Base-by-base conservation (phyloP, 1,140 invertebrate species). In the Plectrocnemia conspersa region DNA sequence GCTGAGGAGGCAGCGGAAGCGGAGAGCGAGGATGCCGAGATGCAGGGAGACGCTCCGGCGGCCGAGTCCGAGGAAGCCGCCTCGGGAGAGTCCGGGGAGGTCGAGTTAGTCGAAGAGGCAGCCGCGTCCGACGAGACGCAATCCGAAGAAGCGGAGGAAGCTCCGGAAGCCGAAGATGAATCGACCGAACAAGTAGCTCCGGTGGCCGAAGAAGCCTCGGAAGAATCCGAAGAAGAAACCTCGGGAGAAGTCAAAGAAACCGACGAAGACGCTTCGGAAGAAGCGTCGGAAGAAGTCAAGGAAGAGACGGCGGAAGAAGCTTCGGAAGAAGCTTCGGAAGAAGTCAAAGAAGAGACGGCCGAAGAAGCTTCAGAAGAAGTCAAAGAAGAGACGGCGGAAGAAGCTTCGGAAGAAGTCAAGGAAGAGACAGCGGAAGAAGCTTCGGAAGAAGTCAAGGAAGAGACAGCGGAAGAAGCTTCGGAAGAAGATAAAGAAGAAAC, bases 141-240 rank as follows among this genome's bases (percentile, higher is more conserved):
- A n/a, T n/a, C n/a, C n/a, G 72, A 74, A 74, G 66, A 67, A 64
- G 70, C 65, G 63, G 68, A 71, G 61, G 67, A 72, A 61, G 64
- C 64, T 13, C 63, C 38, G n/a, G 63, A 66, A 53, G 61, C 58
- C 25, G 66, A 69, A 38, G 55, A 45, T 16, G 57, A 29, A 23
- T 33, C 41, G 16, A 13, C 21, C 36, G 32, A 3, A 35, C 36
- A 40, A 45, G 42, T 15, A 16, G 22, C 3, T 23, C 10, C 25
- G 13, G 42, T 16, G 29, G 29, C 13, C 7, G 42, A 45, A 45
- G 24, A 45, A 25, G 24, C 61, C 47, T 65, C 66, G 45, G 65
- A 60, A 21, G 62, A 60, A 7, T 62, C 50, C 54, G 46, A 49
- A 41, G 63, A 66, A 42, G 22, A 40, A 7, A 19, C 42, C 13